phyloP scores from a whole-genome alignment of 2,797 vertebrate species.

The Botia almorhae region DNA sequence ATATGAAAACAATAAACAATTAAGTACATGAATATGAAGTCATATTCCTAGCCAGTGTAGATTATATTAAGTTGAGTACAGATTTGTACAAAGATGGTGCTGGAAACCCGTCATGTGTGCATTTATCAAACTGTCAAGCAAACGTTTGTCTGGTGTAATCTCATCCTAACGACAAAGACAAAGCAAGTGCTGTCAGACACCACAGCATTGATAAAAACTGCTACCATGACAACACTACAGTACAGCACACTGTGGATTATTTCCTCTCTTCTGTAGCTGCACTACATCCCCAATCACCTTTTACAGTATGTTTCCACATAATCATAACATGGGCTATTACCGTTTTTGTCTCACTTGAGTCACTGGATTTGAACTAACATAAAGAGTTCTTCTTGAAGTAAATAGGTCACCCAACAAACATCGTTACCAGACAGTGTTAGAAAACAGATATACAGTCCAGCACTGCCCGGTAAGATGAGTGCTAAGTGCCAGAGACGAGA shows the following conservation, averaged over 20 bases:
- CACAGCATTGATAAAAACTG: background rate
- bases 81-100: too few species aligned
- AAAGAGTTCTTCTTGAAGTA: constrained; percentile 58
- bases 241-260: background rate
- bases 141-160: constrained; percentile 34
- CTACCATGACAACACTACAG: constrained; percentile 11
- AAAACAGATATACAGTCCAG: constrained; percentile 91
- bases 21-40: background rate
- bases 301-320: background rate
- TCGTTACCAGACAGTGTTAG: constrained; percentile 99
- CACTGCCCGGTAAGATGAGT: constrained; percentile 99
- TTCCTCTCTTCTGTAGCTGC: background rate
- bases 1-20: too few species aligned
- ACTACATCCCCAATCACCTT: background rate
- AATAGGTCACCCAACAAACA: constrained; percentile 91
- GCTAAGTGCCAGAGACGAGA: constrained; percentile 81
- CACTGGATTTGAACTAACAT: background rate
- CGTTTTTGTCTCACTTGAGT: background rate
- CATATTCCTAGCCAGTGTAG: background rate
- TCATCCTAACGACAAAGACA: constrained; percentile 39
- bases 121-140: constrained; percentile 22
- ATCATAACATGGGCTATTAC: background rate
- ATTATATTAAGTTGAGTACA: background rate
- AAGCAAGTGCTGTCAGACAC: constrained; percentile 15
- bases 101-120: constrained; percentile 37